Percentiles rank a stretch among this genome's conserved stretches.
Conservation (phyloP, 2,888 invertebrate species). For the Melikaiella ostensackeni region DNA sequence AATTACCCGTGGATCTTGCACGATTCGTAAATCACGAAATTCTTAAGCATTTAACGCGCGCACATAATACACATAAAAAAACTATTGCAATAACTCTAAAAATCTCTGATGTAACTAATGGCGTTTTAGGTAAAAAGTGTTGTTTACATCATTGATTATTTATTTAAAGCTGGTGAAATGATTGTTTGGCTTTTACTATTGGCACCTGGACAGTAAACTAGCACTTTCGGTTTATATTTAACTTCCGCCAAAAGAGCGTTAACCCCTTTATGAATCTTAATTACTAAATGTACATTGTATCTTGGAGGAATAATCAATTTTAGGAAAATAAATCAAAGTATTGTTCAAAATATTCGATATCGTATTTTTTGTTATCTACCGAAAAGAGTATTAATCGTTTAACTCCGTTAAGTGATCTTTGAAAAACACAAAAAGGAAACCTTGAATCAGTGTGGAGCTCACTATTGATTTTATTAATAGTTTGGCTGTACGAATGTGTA, state of each 20-base stretch:
- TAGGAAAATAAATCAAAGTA: no score
- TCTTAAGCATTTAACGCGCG: neutral
- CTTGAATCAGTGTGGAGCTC: no score
- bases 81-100: slow-evolving; percentile 15
- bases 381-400: no score
- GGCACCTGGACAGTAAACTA: neutral
- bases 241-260: neutral
- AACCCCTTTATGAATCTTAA: neutral
- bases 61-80: neutral
- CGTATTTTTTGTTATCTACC: no score
- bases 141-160: slow-evolving; percentile 18
- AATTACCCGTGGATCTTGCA: slow-evolving; percentile 34
- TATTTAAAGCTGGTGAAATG: neutral
- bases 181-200: neutral
- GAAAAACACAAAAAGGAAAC: no score
- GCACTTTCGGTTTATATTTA: neutral
- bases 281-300: neutral
- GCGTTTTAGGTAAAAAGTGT: neutral
- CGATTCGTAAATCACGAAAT: slow-evolving; percentile 35
- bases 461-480: no score
- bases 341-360: neutral
- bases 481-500: no score
- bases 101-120: neutral
- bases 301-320: neutral
- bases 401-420: no score